A percentile compares a stretch with the other conserved stretches of the same genome.
Conservation (phyloP, 2,113 vertebrate species). For the Lophura nycthemera region DNA sequence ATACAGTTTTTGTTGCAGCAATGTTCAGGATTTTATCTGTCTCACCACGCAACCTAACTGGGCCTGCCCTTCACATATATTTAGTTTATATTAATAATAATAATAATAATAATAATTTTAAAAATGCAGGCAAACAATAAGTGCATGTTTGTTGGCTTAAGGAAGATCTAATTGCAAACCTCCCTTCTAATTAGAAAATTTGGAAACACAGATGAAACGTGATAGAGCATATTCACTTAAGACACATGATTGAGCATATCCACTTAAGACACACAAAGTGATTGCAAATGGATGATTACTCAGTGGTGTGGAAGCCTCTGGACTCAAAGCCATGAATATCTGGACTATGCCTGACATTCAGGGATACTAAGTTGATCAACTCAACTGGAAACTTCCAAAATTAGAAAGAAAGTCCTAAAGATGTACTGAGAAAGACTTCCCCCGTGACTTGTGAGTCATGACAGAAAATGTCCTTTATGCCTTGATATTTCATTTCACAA, state of each 20-base stretch:
- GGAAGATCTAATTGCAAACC: not conserved
- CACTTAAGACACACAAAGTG: not conserved
- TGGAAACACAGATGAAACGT: not conserved
- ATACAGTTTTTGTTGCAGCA: not conserved
- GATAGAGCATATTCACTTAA: not conserved
- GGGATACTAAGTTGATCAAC: not conserved
- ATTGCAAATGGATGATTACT: not conserved
- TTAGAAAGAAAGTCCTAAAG: slow-evolving; percentile 55
- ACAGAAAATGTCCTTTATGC: slow-evolving; percentile 40
- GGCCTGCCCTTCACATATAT: not conserved
- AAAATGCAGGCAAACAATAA: not conserved
- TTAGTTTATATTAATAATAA: not conserved
- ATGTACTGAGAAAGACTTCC: slow-evolving; percentile 23
- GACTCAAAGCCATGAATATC: slow-evolving; percentile 44
- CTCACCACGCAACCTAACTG: rapidly evolving
- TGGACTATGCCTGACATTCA: slow-evolving; percentile 42
- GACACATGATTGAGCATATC: not conserved
- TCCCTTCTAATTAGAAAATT: not conserved
- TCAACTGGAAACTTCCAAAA: slow-evolving; percentile 62
- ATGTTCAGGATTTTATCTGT: not conserved
- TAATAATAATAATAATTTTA: not conserved
- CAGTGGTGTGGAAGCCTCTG: not conserved
- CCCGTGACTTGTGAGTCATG: slow-evolving; percentile 1
- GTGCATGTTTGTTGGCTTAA: not conserved
- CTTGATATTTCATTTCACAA: slow-evolving; percentile 43